Evolutionary conservation across 53 echinoderm and acorn worm species (phyloP).

Genomic region (Antedon mediterranea): DNA sequence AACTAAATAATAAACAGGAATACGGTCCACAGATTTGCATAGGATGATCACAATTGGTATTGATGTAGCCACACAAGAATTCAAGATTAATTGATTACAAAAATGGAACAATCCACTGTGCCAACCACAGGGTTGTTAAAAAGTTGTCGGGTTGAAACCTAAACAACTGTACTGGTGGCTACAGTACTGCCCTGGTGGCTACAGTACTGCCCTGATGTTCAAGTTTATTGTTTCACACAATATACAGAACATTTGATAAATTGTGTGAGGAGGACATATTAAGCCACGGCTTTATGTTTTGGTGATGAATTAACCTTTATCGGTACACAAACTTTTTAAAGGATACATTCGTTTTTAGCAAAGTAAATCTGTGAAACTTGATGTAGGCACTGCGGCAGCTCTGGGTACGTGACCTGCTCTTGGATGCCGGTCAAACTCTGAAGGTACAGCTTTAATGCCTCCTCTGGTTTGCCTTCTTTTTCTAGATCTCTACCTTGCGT

Average conservation of each 20-base stretch:
- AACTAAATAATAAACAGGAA: no score
- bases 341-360: slow-evolving; percentile 96
- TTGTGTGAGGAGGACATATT: no score
- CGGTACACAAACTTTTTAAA: slow-evolving; percentile 7
- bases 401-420: slow-evolving; percentile 41
- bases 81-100: no score
- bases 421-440: slow-evolving; percentile 60
- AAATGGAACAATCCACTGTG: no score
- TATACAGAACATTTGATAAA: no score
- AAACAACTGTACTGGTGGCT: no score
- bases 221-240: no score
- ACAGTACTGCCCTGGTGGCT: no score
- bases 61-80: no score
- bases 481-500: slow-evolving; percentile 29
- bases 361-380: slow-evolving; percentile 75
- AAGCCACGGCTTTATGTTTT: no score
- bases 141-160: neutral
- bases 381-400: slow-evolving; percentile 83
- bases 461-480: slow-evolving; percentile 37
- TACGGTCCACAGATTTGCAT: neutral
- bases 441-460: slow-evolving; percentile 52
- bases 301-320: no score
- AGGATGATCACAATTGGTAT: neutral
- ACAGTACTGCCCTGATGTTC: no score
- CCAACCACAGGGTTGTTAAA: neutral